Percentiles rank a stretch among this genome's conserved stretches.
These are phyloP conservation scores for Dendroctonus valens DNA, from an alignment of 1,140 invertebrate species.

Conservation along the genomic window DNA sequence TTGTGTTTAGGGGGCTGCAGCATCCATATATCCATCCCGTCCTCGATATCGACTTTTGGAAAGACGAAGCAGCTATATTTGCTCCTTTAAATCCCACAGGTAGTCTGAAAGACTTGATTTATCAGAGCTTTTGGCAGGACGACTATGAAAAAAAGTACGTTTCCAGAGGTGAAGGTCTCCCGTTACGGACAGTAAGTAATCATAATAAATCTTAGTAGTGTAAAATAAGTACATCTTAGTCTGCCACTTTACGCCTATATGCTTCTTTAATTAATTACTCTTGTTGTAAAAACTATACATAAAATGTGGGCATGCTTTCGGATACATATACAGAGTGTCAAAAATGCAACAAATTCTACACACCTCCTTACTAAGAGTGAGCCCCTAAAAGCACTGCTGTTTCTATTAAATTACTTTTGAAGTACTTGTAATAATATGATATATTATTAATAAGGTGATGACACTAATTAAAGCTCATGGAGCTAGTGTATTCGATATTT, in stretches of 20 bases:
- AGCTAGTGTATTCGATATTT: too few species aligned
- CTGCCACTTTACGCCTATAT: neutral
- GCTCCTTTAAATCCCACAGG: constrained; percentile 80
- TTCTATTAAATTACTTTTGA: too few species aligned
- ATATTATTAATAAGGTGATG: too few species aligned
- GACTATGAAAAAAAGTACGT: constrained; percentile 43
- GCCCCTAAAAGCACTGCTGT: too few species aligned
- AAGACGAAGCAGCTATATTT: constrained; percentile 65
- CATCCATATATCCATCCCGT: constrained; percentile 91
- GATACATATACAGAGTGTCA: too few species aligned
- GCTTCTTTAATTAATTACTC: neutral
- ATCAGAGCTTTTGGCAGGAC: constrained; percentile 50
- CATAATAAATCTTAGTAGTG: neutral
- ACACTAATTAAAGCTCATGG: too few species aligned
- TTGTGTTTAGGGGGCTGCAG: constrained; percentile 64
- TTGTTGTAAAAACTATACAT: too few species aligned
- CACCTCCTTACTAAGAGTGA: too few species aligned
- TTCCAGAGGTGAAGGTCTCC: constrained; percentile 41
- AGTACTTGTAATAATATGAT: neutral
- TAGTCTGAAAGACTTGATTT: constrained; percentile 86
- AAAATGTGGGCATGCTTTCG: too few species aligned
- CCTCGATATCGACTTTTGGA: constrained; percentile 71
- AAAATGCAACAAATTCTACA: neutral
- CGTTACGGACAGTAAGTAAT: constrained; percentile 43
- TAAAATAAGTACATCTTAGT: too few species aligned